These are phyloP conservation scores for Oligia fasciuncula DNA, from an alignment of 2,888 invertebrate species.

Conservation along the genomic window DNA sequence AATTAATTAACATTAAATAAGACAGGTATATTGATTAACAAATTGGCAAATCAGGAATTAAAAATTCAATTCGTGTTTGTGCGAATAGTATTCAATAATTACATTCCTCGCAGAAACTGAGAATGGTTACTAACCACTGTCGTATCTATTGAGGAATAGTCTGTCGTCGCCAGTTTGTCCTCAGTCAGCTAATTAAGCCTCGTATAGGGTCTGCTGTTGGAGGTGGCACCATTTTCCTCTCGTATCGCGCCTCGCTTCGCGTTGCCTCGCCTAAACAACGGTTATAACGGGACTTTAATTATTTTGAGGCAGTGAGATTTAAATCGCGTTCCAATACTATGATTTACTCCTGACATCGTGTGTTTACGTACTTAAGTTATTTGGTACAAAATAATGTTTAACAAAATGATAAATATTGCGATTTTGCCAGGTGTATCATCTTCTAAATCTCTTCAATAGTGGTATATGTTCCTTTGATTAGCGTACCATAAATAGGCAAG, in stretches of 20 bases:
- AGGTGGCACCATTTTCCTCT: neutral
- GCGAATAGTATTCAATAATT: too few relatives aligned
- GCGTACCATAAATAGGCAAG: constrained; percentile 24
- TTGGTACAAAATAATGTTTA: neutral
- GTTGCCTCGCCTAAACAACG: neutral
- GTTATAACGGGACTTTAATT: neutral
- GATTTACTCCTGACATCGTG: neutral
- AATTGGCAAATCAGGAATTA: too few relatives aligned
- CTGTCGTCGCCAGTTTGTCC: neutral
- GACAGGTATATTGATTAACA: too few relatives aligned
- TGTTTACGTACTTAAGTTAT: neutral
- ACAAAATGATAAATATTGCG: neutral
- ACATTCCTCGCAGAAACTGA: neutral
- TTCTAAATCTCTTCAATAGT: neutral
- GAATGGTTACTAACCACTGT: neutral
- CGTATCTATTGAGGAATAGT: neutral
- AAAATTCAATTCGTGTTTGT: too few relatives aligned
- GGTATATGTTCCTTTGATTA: constrained; percentile 25
- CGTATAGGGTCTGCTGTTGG: neutral
- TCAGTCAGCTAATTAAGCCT: neutral
- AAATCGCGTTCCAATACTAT: neutral
- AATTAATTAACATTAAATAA: too few relatives aligned
- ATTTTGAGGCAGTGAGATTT: neutral
- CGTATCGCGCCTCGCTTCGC: neutral
- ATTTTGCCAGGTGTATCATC: neutral